Evolutionary conservation across 2,797 vertebrate species (phyloP).

Genomic region (Brachyalestes nurse): DNA sequence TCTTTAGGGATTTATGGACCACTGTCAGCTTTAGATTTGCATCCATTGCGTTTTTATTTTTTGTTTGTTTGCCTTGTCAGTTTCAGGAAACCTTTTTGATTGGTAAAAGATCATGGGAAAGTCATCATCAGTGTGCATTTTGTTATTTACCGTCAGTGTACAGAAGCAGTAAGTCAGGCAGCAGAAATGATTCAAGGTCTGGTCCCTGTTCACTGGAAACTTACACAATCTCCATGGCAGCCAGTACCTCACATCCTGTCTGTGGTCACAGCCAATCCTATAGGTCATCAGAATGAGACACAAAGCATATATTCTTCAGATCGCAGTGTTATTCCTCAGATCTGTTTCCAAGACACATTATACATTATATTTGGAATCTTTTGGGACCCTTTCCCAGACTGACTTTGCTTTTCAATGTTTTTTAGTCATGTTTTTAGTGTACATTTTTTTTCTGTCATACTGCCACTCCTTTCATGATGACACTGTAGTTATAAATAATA

Average conservation of each 20-base stretch:
- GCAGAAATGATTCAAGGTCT: constrained; percentile 60
- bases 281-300: constrained; percentile 26
- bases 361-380: constrained; percentile 29
- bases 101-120: constrained; percentile 52
- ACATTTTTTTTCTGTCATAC: constrained; percentile 18
- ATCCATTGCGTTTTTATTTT: constrained; percentile 27
- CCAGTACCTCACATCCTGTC: constrained; percentile 23
- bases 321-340: constrained; percentile 9
- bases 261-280: constrained; percentile 39
- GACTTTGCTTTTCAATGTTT: constrained; percentile 31
- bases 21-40: constrained; percentile 43
- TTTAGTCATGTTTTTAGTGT: constrained; percentile 39
- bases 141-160: constrained; percentile 63
- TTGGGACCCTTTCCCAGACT: constrained; percentile 43
- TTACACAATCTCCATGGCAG: constrained; percentile 18
- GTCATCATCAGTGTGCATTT: constrained; percentile 44
- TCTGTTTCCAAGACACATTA: constrained; percentile 13
- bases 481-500: constrained; percentile 26
- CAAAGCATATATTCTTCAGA: constrained; percentile 29
- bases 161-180: constrained; percentile 58
- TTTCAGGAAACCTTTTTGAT: constrained; percentile 49
- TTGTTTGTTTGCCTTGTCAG: constrained; percentile 48
- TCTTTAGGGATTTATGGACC: constrained; percentile 4
- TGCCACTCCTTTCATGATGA: constrained; percentile 30
- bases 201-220: constrained; percentile 52